Percentiles rank a stretch among this genome's conserved stretches.
These are phyloP conservation scores for Bellardia bayeri DNA, from an alignment of 2,888 invertebrate species.

Conservation along the genomic window DNA sequence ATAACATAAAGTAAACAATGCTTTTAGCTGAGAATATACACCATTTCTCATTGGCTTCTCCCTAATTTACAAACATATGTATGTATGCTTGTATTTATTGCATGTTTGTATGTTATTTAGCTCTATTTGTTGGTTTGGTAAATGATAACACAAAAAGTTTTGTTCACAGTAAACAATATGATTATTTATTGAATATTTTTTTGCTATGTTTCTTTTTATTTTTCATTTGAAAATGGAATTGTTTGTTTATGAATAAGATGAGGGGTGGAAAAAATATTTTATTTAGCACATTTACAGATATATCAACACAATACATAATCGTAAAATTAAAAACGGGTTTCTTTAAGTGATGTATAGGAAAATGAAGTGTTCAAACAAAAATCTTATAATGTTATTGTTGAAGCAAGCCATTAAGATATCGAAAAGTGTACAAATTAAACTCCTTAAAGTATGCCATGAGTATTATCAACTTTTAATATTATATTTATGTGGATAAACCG, in stretches of 20 bases:
- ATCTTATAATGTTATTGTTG: not conserved
- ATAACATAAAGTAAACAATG: too few relatives aligned
- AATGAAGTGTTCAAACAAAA: slow-evolving; percentile 5
- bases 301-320: slow-evolving; percentile 40
- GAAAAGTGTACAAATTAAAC: not conserved
- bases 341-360: not conserved
- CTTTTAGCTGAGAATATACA: too few relatives aligned
- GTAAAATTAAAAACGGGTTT: slow-evolving; percentile 19
- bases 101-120: slow-evolving; percentile 22
- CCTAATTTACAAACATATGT: too few relatives aligned
- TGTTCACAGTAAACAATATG: slow-evolving; percentile 47
- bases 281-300: slow-evolving; percentile 37
- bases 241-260: slow-evolving; percentile 24
- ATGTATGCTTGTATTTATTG: not conserved
- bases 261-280: slow-evolving; percentile 5
- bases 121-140: slow-evolving; percentile 48
- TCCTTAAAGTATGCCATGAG: not conserved
- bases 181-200: slow-evolving; percentile 57
- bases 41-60: too few relatives aligned
- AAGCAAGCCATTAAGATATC: slow-evolving; percentile 1
- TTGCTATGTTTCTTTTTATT: slow-evolving; percentile 22
- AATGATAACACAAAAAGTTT: slow-evolving; percentile 57
- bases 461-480: not conserved
- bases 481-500: too few relatives aligned
- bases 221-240: slow-evolving; percentile 38